A percentile compares a stretch with the other conserved stretches of the same genome.
These are phyloP conservation scores for Cryptomyrus ogoouensis DNA, from an alignment of 2,113 vertebrate genomes.

Conservation along the genomic window DNA sequence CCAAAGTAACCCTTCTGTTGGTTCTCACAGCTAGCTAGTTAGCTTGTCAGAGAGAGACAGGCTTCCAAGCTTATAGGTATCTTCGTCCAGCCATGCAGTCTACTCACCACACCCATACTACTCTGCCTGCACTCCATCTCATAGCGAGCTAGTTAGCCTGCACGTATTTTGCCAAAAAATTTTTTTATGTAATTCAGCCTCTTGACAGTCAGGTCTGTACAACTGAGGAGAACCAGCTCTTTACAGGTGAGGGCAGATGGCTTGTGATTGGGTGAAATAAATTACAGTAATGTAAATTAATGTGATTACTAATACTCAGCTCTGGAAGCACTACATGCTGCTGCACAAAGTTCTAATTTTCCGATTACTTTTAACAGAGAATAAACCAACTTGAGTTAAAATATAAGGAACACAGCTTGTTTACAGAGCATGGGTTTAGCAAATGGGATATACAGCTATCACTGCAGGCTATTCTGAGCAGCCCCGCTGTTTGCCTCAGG, in stretches of 20 bases:
- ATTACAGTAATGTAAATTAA: not conserved
- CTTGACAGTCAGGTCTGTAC: not conserved
- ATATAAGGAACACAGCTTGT: not conserved
- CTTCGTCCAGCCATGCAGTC: not conserved
- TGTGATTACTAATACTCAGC: not conserved
- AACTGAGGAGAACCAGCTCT: not conserved
- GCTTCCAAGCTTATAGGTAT: not conserved
- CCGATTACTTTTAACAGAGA: not conserved
- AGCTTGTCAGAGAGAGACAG: not conserved
- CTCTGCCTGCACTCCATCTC: not conserved
- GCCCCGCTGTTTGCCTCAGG: conserved; percentile 32
- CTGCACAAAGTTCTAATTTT: not conserved
- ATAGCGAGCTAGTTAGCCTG: not conserved
- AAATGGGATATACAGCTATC: conserved; percentile 28
- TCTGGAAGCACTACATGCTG: not conserved
- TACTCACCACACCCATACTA: not conserved
- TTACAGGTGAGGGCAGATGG: not conserved
- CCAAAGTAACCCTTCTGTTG: not conserved
- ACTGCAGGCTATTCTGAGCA: conserved; percentile 35
- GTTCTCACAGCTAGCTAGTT: not conserved
- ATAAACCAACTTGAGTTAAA: not conserved
- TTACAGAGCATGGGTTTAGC: conserved; percentile 24
- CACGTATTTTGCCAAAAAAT: not conserved
- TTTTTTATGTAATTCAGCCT: not conserved
- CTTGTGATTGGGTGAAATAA: not conserved